phyloP scores from a whole-genome alignment of 1,140 invertebrate genomes.

The Eumeta japonica region DNA sequence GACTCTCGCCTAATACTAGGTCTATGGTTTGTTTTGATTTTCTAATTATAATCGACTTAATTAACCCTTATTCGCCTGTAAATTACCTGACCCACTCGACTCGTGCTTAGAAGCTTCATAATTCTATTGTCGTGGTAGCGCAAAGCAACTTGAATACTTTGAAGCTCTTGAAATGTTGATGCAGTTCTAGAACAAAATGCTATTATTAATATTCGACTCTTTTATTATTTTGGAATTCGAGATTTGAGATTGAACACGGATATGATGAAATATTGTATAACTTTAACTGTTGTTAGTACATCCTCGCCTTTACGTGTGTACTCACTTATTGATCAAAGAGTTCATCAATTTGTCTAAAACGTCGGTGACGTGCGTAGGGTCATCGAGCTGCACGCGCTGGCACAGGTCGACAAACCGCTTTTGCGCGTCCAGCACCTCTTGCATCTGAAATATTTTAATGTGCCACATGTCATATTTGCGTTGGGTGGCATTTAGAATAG shows the following conservation, averaged over 20 bases:
- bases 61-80: background rate
- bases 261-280: too few relatives aligned
- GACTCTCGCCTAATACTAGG: too few relatives aligned
- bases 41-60: too few relatives aligned
- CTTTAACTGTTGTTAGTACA: conserved; percentile 8
- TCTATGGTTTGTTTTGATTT: too few relatives aligned
- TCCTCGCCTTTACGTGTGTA: too few relatives aligned
- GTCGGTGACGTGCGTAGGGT: conserved; percentile 57
- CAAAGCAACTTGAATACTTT: conserved; percentile 42
- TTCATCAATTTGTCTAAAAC: conserved; percentile 61
- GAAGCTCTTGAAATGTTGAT: conserved; percentile 43
- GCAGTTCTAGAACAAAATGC: conserved; percentile 50
- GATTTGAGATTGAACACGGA: too few relatives aligned
- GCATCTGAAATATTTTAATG: conserved; percentile 32
- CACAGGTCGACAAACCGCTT: conserved; percentile 62
- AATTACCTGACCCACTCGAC: conserved; percentile 26
- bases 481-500: too few relatives aligned
- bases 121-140: conserved; percentile 40
- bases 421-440: conserved; percentile 59
- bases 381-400: conserved; percentile 60
- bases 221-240: too few relatives aligned
- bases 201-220: too few relatives aligned
- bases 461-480: too few relatives aligned
- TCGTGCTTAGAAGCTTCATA: conserved; percentile 29
- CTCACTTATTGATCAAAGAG: conserved; percentile 60